Percentiles rank a stretch among this genome's conserved stretches.
Conservation (phyloP, 2,797 vertebrate species). For the Squalus acanthias region DNA sequence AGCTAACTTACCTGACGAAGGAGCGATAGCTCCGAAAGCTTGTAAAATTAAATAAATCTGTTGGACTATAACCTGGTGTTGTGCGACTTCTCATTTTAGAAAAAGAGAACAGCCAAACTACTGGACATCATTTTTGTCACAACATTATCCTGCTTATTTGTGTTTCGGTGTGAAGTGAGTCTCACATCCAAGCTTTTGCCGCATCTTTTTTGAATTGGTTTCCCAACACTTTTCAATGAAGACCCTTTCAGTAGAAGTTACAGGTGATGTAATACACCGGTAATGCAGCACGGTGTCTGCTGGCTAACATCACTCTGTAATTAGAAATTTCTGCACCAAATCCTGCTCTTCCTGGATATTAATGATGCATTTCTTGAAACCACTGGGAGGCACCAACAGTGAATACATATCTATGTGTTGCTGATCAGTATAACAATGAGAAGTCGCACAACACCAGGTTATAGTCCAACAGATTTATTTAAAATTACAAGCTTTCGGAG, state of each 20-base stretch:
- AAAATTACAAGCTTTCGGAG: no score
- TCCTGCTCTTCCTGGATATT: not conserved
- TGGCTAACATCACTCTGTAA: not conserved
- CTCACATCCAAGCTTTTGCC: not conserved
- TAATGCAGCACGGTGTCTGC: not conserved
- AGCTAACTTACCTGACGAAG: no score
- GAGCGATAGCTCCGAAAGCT: no score
- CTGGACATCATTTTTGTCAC: not conserved
- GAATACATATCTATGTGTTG: not conserved
- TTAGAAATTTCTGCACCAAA: slow-evolving; percentile 8
- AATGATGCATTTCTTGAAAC: not conserved
- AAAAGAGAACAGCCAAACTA: not conserved
- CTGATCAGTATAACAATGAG: not conserved
- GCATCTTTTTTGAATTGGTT: not conserved
- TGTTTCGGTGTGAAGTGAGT: not conserved
- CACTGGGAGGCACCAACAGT: slow-evolving; percentile 29
- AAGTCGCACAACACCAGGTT: no score
- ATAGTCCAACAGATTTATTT: no score
- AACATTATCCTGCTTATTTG: not conserved
- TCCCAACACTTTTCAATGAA: not conserved
- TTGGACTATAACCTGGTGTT: no score
- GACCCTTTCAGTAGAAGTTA: not conserved
- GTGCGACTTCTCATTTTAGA: no score
- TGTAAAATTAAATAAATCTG: no score
- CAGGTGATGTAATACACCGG: not conserved